A percentile compares a stretch with the other conserved stretches of the same genome.
These are phyloP conservation scores for Actenoides hombroni DNA, from an alignment of 2,113 vertebrate genomes.

Conservation along the genomic window DNA sequence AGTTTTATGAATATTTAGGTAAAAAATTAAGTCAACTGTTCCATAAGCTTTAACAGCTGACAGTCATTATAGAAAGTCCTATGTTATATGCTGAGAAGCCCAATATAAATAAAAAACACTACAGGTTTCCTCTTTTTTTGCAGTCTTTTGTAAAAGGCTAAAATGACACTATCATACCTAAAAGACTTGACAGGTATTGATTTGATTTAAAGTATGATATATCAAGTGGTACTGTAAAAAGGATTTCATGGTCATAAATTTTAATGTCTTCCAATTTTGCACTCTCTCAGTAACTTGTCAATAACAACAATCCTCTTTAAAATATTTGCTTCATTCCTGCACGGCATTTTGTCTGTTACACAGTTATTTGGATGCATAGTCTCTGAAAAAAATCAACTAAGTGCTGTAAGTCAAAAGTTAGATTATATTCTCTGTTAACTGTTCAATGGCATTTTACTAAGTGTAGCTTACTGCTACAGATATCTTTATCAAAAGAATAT, in stretches of 20 bases:
- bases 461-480: background rate
- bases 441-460: background rate
- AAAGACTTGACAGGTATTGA: conserved; percentile 76
- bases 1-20: background rate
- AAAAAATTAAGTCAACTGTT: conserved; percentile 50
- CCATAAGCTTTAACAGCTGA: conserved; percentile 44
- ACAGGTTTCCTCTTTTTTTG: conserved; percentile 55
- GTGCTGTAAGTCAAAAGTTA: background rate
- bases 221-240: conserved; percentile 77
- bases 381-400: conserved; percentile 7
- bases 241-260: conserved; percentile 82
- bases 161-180: conserved; percentile 75
- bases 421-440: background rate
- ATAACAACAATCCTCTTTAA: conserved; percentile 73
- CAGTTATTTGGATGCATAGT: conserved; percentile 12
- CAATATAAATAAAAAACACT: conserved; percentile 63
- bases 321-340: conserved; percentile 69
- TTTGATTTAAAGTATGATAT: conserved; percentile 79
- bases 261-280: conserved; percentile 78
- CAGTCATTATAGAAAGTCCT: conserved; percentile 33
- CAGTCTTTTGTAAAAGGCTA: conserved; percentile 65
- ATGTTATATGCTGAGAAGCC: conserved; percentile 52
- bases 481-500: background rate
- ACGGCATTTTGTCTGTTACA: conserved; percentile 33
- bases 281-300: conserved; percentile 75